Evolutionary conservation across 2,113 vertebrate genomes (phyloP).

Genomic region (Burhinus bistriatus): DNA sequence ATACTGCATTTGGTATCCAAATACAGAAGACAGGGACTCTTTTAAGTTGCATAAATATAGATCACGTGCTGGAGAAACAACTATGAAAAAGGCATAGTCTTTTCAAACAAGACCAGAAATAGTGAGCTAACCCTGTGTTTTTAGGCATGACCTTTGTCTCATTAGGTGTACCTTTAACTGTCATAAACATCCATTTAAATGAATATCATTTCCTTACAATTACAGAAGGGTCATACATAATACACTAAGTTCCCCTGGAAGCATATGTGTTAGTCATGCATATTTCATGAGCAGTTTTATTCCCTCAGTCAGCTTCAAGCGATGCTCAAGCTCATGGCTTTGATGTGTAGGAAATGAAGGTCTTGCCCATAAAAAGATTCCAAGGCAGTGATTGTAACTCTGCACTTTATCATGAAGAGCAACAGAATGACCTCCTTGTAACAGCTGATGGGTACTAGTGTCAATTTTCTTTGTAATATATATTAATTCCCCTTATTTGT

Average conservation of each 20-base stretch:
- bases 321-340: slow-evolving; percentile 56
- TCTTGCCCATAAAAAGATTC: slow-evolving; percentile 66
- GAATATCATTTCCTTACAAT: slow-evolving; percentile 79
- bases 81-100: slow-evolving; percentile 25
- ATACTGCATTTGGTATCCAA: slow-evolving; percentile 45
- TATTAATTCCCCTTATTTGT: slow-evolving; percentile 43
- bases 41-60: slow-evolving; percentile 41
- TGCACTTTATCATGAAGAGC: slow-evolving; percentile 56
- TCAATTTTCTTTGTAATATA: slow-evolving; percentile 50
- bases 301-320: slow-evolving; percentile 70
- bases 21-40: slow-evolving; percentile 25
- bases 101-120: slow-evolving; percentile 61
- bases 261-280: slow-evolving; percentile 74
- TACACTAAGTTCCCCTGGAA: slow-evolving; percentile 72
- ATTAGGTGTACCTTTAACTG: slow-evolving; percentile 72
- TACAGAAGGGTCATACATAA: slow-evolving; percentile 79
- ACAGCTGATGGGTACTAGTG: slow-evolving; percentile 8
- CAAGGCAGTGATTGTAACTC: slow-evolving; percentile 49
- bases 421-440: slow-evolving; percentile 38
- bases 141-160: slow-evolving; percentile 74
- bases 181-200: slow-evolving; percentile 81
- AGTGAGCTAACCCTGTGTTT: slow-evolving; percentile 55
- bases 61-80: slow-evolving; percentile 27
- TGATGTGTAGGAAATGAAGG: slow-evolving; percentile 70
- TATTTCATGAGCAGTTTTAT: slow-evolving; percentile 80